These are phyloP conservation scores for Dreissena rostriformis DNA, from an alignment of 1,140 invertebrate species.

Conservation along the genomic window DNA sequence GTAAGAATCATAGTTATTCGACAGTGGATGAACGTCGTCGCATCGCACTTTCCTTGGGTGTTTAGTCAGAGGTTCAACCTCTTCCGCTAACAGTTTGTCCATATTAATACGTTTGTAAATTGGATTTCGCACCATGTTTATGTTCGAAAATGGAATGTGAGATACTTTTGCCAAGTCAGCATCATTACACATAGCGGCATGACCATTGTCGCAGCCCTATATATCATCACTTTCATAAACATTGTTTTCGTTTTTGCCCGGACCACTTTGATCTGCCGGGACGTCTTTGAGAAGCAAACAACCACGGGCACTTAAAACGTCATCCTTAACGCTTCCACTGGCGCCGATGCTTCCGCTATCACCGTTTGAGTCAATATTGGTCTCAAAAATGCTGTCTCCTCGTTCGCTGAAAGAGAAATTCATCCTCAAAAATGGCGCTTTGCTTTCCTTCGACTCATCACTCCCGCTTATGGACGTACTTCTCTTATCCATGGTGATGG, in stretches of 20 bases:
- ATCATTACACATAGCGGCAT: neutral
- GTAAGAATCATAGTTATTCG: no score
- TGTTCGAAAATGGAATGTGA: no score
- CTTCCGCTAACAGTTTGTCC: no score
- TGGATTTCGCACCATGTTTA: no score
- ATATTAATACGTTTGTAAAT: no score
- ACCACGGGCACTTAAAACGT: neutral
- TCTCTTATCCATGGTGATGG: neutral
- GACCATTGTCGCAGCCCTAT: neutral
- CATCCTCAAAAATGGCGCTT: neutral
- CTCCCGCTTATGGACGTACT: slow-evolving; percentile 5
- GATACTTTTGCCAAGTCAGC: no score
- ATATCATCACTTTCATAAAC: neutral
- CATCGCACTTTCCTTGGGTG: no score
- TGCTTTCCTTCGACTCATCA: neutral
- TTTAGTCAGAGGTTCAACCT: no score
- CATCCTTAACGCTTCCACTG: slow-evolving; percentile 50
- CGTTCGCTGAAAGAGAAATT: slow-evolving; percentile 7
- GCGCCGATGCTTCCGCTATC: slow-evolving; percentile 14
- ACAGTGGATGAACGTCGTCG: no score
- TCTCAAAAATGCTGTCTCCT: slow-evolving; percentile 13
- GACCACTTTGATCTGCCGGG: neutral
- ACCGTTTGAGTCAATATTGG: slow-evolving; percentile 27
- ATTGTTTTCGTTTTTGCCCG: neutral
- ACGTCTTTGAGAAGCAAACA: neutral